Conservation (phyloP, 2,797 vertebrate species). For the Cryptoprocta ferox region DNA sequence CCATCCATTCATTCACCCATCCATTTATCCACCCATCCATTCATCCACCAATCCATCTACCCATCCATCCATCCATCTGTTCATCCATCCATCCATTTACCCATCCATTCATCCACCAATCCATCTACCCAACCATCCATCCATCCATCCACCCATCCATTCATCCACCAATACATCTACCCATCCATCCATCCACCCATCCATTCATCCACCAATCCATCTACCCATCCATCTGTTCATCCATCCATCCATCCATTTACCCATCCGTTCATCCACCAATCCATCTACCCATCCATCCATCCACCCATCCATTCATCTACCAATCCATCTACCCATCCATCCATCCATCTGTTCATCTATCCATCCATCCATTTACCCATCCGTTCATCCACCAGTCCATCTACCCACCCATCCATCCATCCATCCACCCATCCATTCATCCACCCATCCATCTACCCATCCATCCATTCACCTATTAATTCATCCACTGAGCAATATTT, state of each 20-base stretch:
- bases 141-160: background rate
- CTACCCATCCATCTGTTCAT: no score
- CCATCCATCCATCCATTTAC: no score
- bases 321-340: background rate
- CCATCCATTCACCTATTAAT: background rate
- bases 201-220: background rate
- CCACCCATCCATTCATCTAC: background rate
- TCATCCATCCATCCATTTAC: no score
- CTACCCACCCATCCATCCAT: no score
- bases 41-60: accelerated
- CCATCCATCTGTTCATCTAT: no score
- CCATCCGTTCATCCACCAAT: no score
- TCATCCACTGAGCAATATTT: background rate
- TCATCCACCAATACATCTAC: background rate
- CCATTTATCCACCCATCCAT: accelerated
- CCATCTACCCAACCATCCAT: accelerated
- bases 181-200: background rate
- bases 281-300: accelerated
- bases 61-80: no score
- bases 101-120: background rate
- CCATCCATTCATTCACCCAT: no score
- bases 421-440: no score
- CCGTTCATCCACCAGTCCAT: accelerated
- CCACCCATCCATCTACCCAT: accelerated
- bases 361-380: no score